phyloP scores from a whole-genome alignment of 2,113 vertebrate species.

The Fulica atra region DNA sequence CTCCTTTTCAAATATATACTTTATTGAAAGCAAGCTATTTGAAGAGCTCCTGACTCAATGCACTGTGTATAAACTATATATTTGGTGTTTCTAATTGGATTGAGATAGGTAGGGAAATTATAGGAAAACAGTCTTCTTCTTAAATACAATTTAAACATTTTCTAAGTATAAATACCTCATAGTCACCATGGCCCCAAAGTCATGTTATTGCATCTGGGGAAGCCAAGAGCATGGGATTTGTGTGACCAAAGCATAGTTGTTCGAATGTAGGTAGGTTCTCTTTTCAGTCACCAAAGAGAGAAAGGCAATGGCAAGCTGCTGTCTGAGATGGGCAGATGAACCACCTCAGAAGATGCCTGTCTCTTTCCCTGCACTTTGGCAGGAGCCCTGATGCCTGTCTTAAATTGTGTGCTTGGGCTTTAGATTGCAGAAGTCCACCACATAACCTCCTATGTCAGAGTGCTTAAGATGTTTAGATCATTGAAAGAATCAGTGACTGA shows the following conservation, averaged over 20 bases:
- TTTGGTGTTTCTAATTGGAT: neutral
- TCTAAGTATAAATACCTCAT: neutral
- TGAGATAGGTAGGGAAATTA: neutral
- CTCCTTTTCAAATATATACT: neutral
- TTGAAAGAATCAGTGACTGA: neutral
- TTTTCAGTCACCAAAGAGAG: neutral
- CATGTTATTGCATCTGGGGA: neutral
- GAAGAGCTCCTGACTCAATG: neutral
- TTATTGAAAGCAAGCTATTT: neutral
- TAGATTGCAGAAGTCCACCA: neutral
- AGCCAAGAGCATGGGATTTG: neutral
- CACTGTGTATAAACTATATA: neutral
- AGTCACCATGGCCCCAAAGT: neutral
- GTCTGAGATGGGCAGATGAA: neutral
- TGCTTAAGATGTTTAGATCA: neutral
- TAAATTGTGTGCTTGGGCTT: neutral
- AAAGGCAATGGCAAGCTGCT: neutral
- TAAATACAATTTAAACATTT: neutral
- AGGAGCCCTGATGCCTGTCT: neutral
- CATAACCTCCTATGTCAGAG: neutral
- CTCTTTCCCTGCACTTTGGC: neutral
- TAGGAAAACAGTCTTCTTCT: neutral
- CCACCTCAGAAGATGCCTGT: fast-evolving
- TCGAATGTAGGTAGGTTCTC: neutral
- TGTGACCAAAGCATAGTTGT: neutral